These are phyloP conservation scores for Sesia bembeciformis DNA, from an alignment of 2,888 invertebrate species.

Conservation along the genomic window DNA sequence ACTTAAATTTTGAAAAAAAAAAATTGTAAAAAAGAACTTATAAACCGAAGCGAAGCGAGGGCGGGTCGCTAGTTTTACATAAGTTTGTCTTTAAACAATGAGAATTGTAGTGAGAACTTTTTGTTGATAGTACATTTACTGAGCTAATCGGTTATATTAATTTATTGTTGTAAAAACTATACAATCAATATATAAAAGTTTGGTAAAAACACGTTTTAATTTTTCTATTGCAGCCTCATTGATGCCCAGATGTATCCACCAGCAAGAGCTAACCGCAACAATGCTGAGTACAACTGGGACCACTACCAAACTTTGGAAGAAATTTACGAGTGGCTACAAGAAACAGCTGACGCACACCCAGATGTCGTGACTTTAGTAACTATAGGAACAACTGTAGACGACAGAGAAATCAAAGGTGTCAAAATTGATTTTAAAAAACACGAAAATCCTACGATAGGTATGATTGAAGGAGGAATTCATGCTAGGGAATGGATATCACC, in stretches of 20 bases:
- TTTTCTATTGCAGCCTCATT: conserved; percentile 14
- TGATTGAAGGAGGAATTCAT: conserved; percentile 72
- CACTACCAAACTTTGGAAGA: conserved; percentile 68
- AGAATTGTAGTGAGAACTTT: too few relatives aligned
- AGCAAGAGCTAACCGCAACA: conserved; percentile 9
- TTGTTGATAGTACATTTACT: too few relatives aligned
- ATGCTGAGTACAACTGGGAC: conserved; percentile 58
- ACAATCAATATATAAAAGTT: too few relatives aligned
- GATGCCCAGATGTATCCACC: conserved; percentile 37
- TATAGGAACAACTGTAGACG: conserved; percentile 69
- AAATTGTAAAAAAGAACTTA: too few relatives aligned
- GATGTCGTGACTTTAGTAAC: conserved; percentile 41
- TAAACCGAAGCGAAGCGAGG: too few relatives aligned
- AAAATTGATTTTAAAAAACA: conserved; percentile 31
- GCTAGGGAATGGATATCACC: conserved; percentile 78
- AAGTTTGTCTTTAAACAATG: too few relatives aligned
- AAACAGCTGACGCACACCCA: conserved; percentile 42
- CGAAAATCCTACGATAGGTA: conserved; percentile 33
- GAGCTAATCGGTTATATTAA: too few relatives aligned
- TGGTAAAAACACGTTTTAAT: neutral
- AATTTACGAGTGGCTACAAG: conserved; percentile 63
- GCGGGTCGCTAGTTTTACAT: too few relatives aligned
- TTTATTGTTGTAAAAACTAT: too few relatives aligned
- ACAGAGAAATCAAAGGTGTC: conserved; percentile 54
- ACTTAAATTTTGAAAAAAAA: too few relatives aligned